Base-by-base conservation (phyloP, 2,888 invertebrate genomes). In the Heliconius erato region DNA sequence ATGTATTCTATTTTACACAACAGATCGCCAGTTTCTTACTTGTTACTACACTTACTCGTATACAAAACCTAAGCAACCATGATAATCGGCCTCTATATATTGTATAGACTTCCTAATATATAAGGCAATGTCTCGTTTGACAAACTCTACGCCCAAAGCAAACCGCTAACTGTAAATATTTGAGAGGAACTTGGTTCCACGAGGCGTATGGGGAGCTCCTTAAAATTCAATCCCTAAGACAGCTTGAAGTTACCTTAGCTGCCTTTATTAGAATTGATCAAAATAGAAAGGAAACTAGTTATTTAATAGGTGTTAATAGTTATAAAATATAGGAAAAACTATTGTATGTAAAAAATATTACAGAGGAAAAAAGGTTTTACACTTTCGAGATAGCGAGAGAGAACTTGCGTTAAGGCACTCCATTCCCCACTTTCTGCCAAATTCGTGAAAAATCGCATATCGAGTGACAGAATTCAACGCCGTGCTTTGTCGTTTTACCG, bases 61-160 rank as follows among this genome's bases (percentile, higher is more conserved):
- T 40, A 49, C 49, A 49, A 49, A 49, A 68, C n/a, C 3, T 40
- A 71, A 71, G 5, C 71, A 4, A 35, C 40, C 23, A 71, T 71
- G n/a, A 40, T 23, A 40, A 40, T 71, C 23, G 40, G 12, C 5
- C 14, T 14, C 71, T 6, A 72, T 44, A 71, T 71, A 72, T 44
- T 44, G 26, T 72, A 72, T 26, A 26, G 26, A 14, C 26, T 14
- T 26, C 7, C n/a, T 44, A 71, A 49, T 49, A 19, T 72, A 72
- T 49, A 26, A 72, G 9, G 44, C 71, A 26, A 40, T 40, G 71
- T 44, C 44, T 72, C 44, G 72, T 49, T 44, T 9, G 28, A 72
- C 72, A 49, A 72, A 72, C 72, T 44, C 40, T 72, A 49, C 72
- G 72, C 44, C 72, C 44, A 72, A 72, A 72, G 72, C 26, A 72